Conservation (phyloP, 2,113 vertebrate species). For the Chinchilla lanigera region DNA sequence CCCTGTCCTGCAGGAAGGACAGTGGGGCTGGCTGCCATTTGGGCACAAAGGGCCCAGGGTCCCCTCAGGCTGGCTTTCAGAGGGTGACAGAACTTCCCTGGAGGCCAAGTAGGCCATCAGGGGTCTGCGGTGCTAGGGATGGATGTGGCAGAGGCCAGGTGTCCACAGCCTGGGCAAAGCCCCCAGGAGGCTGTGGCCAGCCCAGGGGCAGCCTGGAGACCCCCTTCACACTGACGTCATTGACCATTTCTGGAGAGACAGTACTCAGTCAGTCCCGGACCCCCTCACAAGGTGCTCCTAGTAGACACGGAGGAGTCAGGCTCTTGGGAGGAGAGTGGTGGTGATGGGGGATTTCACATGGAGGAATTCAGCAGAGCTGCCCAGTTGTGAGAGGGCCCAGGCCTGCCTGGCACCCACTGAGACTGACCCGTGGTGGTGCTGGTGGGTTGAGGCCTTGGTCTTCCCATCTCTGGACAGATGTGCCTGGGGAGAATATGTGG, state of each 20-base stretch:
- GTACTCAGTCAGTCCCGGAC: background rate
- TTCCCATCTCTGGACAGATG: rapidly evolving
- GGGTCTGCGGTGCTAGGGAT: rapidly evolving
- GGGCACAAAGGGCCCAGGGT: rapidly evolving
- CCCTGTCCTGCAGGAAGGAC: background rate
- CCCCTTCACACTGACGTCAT: background rate
- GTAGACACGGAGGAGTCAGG: background rate
- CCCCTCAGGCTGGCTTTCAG: background rate
- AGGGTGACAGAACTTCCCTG: background rate
- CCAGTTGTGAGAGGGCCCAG: rapidly evolving
- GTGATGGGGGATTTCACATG: background rate
- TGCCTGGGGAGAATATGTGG: no score
- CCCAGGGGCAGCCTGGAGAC: background rate
- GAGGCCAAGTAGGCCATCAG: background rate
- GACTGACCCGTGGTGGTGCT: background rate
- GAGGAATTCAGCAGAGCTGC: rapidly evolving
- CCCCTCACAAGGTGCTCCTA: background rate
- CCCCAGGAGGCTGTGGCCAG: background rate
- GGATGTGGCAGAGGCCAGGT: no score
- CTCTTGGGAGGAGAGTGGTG: background rate
- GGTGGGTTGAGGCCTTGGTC: background rate
- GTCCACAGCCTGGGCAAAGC: background rate
- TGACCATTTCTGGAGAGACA: background rate
- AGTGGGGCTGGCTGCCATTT: rapidly evolving
- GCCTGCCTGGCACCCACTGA: rapidly evolving